Evolutionary conservation across 2,888 invertebrate genomes (phyloP).

Genomic region (Ormia ochracea): DNA sequence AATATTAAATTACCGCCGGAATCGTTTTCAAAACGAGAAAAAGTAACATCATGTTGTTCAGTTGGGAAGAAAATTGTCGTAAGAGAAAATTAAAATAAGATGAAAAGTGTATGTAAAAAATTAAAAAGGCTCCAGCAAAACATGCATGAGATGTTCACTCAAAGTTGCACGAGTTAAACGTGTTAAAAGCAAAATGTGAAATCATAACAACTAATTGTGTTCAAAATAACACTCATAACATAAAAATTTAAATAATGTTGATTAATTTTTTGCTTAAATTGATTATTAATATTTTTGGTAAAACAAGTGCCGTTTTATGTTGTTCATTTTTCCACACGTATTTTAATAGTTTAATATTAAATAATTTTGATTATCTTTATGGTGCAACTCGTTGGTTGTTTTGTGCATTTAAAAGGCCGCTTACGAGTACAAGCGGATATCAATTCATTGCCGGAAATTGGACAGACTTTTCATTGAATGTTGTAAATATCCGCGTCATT

Average conservation of each 20-base stretch:
- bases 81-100: conserved; percentile 35
- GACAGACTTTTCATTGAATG: too few species aligned
- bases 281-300: conserved; percentile 50
- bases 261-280: conserved; percentile 44
- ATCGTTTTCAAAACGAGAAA: conserved; percentile 25
- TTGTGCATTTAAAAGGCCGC: background rate
- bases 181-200: conserved; percentile 57
- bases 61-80: conserved; percentile 55
- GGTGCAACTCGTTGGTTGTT: background rate
- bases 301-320: conserved; percentile 33
- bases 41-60: conserved; percentile 44
- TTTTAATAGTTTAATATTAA: conserved; percentile 19
- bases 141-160: conserved; percentile 24
- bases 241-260: conserved; percentile 52
- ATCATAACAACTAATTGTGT: conserved; percentile 62
- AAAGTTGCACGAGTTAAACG: conserved; percentile 43
- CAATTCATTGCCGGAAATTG: conserved; percentile 3
- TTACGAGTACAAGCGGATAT: background rate
- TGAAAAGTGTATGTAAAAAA: background rate
- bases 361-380: conserved; percentile 13
- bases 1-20: conserved; percentile 58
- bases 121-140: conserved; percentile 22
- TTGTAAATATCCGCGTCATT: too few species aligned
- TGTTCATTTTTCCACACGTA: background rate
- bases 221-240: conserved; percentile 57